Base-by-base conservation (phyloP, 2,888 invertebrate genomes). In the Tinea semifulvella region DNA sequence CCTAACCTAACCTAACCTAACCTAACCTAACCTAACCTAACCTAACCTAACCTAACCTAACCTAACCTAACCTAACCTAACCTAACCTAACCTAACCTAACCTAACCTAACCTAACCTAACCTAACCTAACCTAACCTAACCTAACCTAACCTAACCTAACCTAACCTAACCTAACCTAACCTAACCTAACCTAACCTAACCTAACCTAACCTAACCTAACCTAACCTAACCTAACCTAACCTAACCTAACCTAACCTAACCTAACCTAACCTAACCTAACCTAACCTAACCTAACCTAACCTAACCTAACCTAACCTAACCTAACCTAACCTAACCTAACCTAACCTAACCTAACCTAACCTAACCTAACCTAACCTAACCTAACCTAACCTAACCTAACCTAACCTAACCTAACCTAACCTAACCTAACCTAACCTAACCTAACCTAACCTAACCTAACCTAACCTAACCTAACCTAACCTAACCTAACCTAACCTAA, bases 201-300 rank as follows among this genome's bases (percentile, higher is more conserved):
- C 39, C 39, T 19, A 39, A 39, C 39, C 39, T 39, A 42, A 42
- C 42, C 42, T 42, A 42, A 42, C 42, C 27, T 42, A 26, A 42
- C 42, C 42, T 26, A 42, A 42, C 25, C 42, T 42, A 42, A 42
- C 42, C 42, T 42, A 42, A 26, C 42, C 25, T 26, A 42, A 42
- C 42, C 25, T 26, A 42, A 42, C 42, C 42, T 26, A 42, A 42
- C 42, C 42, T 26, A 42, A 42, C 42, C 42, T 26, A 42, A 42
- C 25, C 42, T 42, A 42, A 42, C 42, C 42, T 42, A 42, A 42
- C 42, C 42, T 42, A 42, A 42, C 25, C 42, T 42, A 26, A 42
- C 42, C 42, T 26, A 42, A 26, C 27, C 25, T 42, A 25, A 42
- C 27, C 42, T 26, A 13, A 42, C 42, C 42, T 26, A 42, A 42